These are phyloP conservation scores for Danio choprae DNA, from an alignment of 2,797 vertebrate species.

Conservation along the genomic window DNA sequence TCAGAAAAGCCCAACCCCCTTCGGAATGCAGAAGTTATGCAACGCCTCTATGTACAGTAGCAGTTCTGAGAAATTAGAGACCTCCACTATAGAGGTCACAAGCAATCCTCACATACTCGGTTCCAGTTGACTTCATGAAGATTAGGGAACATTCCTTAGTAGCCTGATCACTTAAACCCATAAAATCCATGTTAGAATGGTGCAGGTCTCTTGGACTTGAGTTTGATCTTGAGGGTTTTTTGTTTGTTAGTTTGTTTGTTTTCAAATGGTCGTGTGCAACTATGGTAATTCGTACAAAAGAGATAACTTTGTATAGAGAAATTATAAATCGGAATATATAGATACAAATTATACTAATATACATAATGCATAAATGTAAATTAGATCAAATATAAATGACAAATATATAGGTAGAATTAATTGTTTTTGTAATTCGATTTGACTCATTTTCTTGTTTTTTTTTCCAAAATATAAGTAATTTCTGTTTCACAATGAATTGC, in stretches of 20 bases:
- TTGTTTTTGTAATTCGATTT: no score
- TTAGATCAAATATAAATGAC: no score
- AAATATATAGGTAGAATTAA: no score
- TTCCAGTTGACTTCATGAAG: background rate
- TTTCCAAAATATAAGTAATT: no score
- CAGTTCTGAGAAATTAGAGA: background rate
- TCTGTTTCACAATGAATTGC: no score
- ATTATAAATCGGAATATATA: no score
- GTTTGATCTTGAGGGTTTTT: background rate
- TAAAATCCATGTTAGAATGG: background rate
- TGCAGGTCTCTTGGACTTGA: background rate
- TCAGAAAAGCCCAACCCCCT: constrained; percentile 67
- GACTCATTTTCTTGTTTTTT: no score
- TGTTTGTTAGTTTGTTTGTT: background rate
- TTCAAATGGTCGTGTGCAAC: no score
- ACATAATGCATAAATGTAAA: no score
- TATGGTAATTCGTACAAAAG: no score
- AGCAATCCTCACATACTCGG: background rate
- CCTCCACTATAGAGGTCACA: background rate
- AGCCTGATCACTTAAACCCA: constrained; percentile 9
- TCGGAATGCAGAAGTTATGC: constrained; percentile 61
- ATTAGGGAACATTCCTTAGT: background rate
- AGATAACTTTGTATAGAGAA: no score
- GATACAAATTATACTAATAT: no score
- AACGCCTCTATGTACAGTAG: constrained; percentile 28